These are phyloP conservation scores for Chanos chanos DNA, from an alignment of 2,797 vertebrate species.

Conservation along the genomic window DNA sequence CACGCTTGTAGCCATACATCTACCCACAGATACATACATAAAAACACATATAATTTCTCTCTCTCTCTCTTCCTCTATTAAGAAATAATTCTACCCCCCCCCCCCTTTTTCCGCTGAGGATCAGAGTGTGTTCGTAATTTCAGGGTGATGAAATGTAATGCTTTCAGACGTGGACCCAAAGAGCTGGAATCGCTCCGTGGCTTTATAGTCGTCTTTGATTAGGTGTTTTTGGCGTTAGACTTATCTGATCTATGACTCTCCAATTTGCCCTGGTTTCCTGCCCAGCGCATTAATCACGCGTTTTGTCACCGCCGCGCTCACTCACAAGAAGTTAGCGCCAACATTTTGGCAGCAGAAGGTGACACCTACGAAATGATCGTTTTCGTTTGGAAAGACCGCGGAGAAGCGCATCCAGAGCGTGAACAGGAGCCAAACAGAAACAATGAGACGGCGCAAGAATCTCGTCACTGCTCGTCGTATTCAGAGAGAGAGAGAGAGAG, in stretches of 20 bases:
- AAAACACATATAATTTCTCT: no score
- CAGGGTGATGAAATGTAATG: no score
- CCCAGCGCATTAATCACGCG: neutral
- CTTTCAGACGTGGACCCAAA: no score
- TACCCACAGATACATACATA: no score
- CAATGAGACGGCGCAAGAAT: no score
- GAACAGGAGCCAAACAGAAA: neutral
- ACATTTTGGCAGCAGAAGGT: neutral
- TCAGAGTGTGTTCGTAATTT: no score
- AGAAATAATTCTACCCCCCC: no score
- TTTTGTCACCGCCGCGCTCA: neutral
- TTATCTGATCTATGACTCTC: slow-evolving; percentile 1
- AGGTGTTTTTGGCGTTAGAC: neutral
- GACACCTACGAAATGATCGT: neutral
- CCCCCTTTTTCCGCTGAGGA: no score
- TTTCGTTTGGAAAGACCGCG: neutral
- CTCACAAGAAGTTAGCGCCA: neutral
- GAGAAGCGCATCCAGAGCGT: neutral
- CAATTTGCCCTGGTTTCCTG: slow-evolving; percentile 6
- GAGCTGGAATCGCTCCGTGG: no score
- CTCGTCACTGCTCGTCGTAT: no score
- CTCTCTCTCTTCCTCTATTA: neutral
- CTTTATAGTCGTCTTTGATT: neutral
- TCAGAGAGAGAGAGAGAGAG: no score
- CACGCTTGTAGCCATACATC: no score